Evolutionary conservation across 1,140 invertebrate species (phyloP), one percentile per base, ranked within the genome.

Genomic region (Drosophila melanica): DNA sequence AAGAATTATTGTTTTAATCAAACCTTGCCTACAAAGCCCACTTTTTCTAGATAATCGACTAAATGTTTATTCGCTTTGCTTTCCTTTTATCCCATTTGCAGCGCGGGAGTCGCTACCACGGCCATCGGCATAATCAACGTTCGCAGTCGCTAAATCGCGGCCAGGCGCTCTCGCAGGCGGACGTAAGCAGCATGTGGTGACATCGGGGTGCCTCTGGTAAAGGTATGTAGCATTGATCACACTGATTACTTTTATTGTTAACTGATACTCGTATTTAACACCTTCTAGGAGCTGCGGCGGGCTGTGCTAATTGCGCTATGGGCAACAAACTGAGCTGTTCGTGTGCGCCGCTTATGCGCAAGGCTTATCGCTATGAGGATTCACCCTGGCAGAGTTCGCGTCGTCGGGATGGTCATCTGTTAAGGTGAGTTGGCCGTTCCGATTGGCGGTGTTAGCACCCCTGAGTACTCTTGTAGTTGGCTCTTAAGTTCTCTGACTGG

Each of bases 271-370:
- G 0, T 9, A 10, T 9, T 35, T 1, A 35, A 35, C 8, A 35
- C 8, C n/a, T 8, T 1, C 9, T 35, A 91, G 91, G 91, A 77
- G 75, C 89, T 76, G 90, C 86, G 75, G 70, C 77, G 54, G 76
- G 89, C 80, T 92, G 92, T 81, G 79, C 90, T 72, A 92, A 93
- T 92, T 93, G 93, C 90, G 93, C 92, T 90, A 98, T 99, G 97
- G 97, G 98, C 93, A 98, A 98, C 94, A 98, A 98, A 94, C 93
- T 98, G 90, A 97, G 96, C 92, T 98, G 97, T 93, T 98, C 97
- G 81, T 98, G 98, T 93, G 97, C 97, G 81, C 98, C 98, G 69
- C 94, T 98, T 82, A 96, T 98, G 91, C 95, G 97, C 93, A 98
- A 98, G 93, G 96, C 96, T 81, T 98, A 98, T 94, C 95, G 97